Conservation (phyloP, 2,113 vertebrate genomes). For the Phocoena sinus region DNA sequence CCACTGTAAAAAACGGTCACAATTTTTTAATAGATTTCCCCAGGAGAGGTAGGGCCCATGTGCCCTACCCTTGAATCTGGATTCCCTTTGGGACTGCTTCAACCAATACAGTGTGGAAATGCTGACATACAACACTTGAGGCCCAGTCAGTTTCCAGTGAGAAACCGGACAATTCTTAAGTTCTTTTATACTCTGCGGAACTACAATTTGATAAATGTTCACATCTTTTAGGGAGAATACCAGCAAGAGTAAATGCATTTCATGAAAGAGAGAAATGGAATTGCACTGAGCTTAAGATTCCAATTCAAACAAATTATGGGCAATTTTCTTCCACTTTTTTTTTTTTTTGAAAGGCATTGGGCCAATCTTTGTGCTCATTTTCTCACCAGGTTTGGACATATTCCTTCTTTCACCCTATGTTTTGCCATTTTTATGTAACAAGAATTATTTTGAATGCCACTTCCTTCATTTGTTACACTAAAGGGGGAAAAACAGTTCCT, state of each 20-base stretch:
- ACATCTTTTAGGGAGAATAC: conserved; percentile 25
- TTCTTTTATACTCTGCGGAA: conserved; percentile 4
- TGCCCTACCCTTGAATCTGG: not conserved
- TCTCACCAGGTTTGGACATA: conserved; percentile 12
- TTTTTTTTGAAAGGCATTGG: not conserved
- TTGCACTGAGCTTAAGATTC: conserved; percentile 21
- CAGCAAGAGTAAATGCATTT: conserved; percentile 46
- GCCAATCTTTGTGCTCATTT: conserved; percentile 8
- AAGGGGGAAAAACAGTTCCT: not conserved
- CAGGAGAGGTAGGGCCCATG: not conserved
- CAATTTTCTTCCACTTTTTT: not conserved
- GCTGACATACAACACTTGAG: not conserved
- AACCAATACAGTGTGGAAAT: not conserved
- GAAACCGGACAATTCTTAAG: not conserved
- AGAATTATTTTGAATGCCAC: conserved; percentile 4
- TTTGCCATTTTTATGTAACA: conserved; percentile 39
- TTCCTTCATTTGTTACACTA: conserved; percentile 6
- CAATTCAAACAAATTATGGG: conserved; percentile 49
- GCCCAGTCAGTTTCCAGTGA: not conserved
- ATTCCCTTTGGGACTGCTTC: not conserved
- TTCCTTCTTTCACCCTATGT: not conserved
- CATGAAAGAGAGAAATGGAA: conserved; percentile 20
- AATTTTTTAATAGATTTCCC: not conserved
- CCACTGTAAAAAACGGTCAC: not conserved
- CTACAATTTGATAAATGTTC: conserved; percentile 19